phyloP scores from a whole-genome alignment of 2,888 invertebrate species.

The Oxyscelio sp. region DNA sequence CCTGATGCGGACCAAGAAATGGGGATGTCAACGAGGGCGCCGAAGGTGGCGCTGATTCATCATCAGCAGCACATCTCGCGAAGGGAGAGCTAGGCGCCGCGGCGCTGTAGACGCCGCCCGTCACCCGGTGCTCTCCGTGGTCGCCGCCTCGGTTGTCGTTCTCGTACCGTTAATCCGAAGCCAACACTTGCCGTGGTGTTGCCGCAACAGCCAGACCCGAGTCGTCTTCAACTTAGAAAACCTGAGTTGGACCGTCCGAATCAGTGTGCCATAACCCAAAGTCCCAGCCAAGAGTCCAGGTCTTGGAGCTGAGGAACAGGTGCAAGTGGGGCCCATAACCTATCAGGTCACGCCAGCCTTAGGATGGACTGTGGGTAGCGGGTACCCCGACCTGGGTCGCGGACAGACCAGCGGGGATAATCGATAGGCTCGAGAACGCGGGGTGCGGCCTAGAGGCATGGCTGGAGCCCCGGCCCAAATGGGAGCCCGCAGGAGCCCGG shows the following conservation, averaged over 20 bases:
- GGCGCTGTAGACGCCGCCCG: conserved; percentile 77
- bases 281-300: background rate
- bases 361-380: conserved; percentile 61
- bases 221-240: conserved; percentile 1
- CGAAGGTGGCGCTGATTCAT: conserved; percentile 74
- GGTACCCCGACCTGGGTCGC: conserved; percentile 35
- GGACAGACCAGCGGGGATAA: conserved; percentile 72
- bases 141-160: conserved; percentile 46
- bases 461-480: conserved; percentile 83
- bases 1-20: conserved; percentile 33
- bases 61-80: conserved; percentile 66
- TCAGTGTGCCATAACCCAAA: conserved; percentile 19
- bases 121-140: conserved; percentile 74
- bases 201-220: background rate
- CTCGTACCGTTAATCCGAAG: conserved; percentile 8
- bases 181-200: background rate
- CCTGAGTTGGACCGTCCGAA: conserved; percentile 5
- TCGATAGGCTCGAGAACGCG: conserved; percentile 79
- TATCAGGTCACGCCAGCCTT: conserved; percentile 4
- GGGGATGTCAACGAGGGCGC: conserved; percentile 70
- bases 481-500: conserved; percentile 80
- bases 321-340: background rate
- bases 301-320: too few relatives aligned
- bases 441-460: conserved; percentile 82
- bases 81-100: conserved; percentile 74